Conservation (phyloP, 2,797 vertebrate species). For the Liparis tanakae region DNA sequence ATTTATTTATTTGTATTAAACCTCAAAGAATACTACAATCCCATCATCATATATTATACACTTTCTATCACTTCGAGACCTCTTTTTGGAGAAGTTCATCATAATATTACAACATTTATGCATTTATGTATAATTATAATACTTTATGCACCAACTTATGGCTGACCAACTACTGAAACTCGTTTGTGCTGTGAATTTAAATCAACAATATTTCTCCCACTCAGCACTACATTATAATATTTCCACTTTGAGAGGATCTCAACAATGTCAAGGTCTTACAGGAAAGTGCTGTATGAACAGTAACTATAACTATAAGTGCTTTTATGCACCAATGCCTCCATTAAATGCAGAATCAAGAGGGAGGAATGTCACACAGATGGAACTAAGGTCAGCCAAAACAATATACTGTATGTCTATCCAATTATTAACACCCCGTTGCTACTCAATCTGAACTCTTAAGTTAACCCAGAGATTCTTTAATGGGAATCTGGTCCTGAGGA, state of each 20-base stretch:
- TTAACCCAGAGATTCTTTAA: constrained; percentile 36
- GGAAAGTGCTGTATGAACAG: background rate
- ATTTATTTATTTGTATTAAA: background rate
- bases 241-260: constrained; percentile 38
- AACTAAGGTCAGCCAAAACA: constrained; percentile 43
- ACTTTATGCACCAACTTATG: constrained; percentile 17
- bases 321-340: constrained; percentile 65
- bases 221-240: constrained; percentile 15
- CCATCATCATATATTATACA: background rate
- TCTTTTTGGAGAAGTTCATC: background rate
- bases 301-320: background rate
- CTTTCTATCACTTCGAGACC: background rate
- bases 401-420: constrained; percentile 34
- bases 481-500: constrained; percentile 18
- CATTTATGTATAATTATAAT: background rate
- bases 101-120: constrained; percentile 5
- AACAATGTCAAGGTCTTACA: constrained; percentile 5
- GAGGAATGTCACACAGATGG: constrained; percentile 23
- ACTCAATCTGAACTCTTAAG: constrained; percentile 32
- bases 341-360: constrained; percentile 76
- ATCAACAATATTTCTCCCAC: constrained; percentile 14
- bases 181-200: constrained; percentile 32
- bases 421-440: constrained; percentile 29
- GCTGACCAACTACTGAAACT: background rate
- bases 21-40: background rate